These are phyloP conservation scores for Nephrotoma guestfalica DNA, from an alignment of 2,888 invertebrate genomes.

Conservation along the genomic window DNA sequence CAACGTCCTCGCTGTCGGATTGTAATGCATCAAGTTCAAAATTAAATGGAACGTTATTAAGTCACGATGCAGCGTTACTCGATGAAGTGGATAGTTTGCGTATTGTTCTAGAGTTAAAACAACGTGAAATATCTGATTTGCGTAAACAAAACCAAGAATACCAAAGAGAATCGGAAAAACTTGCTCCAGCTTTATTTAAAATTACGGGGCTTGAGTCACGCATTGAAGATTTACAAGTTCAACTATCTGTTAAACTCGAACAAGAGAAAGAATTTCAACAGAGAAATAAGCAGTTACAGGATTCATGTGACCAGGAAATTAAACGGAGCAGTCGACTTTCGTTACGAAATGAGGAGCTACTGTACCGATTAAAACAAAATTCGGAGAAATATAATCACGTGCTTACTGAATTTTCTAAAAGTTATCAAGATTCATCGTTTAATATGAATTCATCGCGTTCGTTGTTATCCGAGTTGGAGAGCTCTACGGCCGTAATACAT, in stretches of 20 bases:
- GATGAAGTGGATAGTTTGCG: conserved; percentile 72
- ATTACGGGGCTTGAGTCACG: conserved; percentile 65
- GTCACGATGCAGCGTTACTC: conserved; percentile 34
- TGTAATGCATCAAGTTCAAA: not conserved
- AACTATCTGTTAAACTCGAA: conserved; percentile 50
- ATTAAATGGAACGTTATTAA: conserved; percentile 10
- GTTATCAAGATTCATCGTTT: conserved; percentile 14
- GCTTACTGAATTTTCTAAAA: conserved; percentile 25
- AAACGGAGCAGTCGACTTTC: conserved; percentile 64
- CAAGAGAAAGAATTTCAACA: conserved; percentile 54
- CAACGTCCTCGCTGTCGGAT: conserved; percentile 8
- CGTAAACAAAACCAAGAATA: conserved; percentile 55
- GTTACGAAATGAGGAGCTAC: conserved; percentile 76
- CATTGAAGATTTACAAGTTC: conserved; percentile 72
- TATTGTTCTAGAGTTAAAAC: conserved; percentile 76
- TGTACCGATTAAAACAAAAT: conserved; percentile 74
- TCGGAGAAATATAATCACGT: conserved; percentile 45
- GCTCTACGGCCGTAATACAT: not conserved
- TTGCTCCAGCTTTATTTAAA: conserved; percentile 55
- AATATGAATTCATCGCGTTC: conserved; percentile 6
- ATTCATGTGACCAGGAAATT: conserved; percentile 57
- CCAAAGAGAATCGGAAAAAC: conserved; percentile 55
- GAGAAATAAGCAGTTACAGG: conserved; percentile 58
- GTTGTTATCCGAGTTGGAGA: not conserved
- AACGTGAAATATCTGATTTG: conserved; percentile 68